These are phyloP conservation scores for Clunio marinus DNA, from an alignment of 2,888 invertebrate genomes.

Conservation along the genomic window DNA sequence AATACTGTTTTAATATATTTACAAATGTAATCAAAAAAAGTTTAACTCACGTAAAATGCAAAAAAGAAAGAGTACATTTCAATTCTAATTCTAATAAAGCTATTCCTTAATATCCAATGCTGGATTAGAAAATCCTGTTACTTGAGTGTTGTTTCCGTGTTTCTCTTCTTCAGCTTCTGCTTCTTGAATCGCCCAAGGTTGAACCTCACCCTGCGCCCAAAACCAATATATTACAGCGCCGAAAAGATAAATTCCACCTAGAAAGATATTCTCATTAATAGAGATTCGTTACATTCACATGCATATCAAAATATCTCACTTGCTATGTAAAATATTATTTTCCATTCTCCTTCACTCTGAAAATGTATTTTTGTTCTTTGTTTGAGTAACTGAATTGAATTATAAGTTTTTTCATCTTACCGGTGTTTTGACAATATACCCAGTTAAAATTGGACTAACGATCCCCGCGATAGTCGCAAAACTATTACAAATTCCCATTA, in stretches of 20 bases:
- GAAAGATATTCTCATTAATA: neutral
- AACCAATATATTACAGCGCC: conserved; percentile 70
- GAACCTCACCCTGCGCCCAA: conserved; percentile 66
- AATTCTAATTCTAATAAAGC: neutral
- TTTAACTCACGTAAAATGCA: too few species aligned
- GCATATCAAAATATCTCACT: neutral
- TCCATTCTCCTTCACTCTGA: conserved; percentile 70
- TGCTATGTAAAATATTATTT: conserved; percentile 73
- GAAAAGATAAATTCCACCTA: conserved; percentile 64
- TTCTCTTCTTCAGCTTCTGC: neutral
- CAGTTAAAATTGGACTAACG: conserved; percentile 70
- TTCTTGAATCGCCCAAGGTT: conserved; percentile 62
- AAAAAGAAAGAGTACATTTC: too few species aligned
- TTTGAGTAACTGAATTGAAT: too few species aligned
- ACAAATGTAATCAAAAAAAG: too few species aligned
- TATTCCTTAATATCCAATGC: conserved; percentile 18
- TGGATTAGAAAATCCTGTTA: conserved; percentile 15
- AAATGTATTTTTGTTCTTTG: too few species aligned
- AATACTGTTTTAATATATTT: too few species aligned
- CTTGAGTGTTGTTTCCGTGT: neutral
- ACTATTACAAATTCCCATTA: conserved; percentile 83
- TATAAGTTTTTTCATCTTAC: conserved; percentile 53
- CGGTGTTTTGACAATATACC: conserved; percentile 64
- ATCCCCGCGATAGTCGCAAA: conserved; percentile 80
- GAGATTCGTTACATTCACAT: neutral